phyloP scores from a whole-genome alignment of 2,113 vertebrate genomes.

The Scopus umbretta region DNA sequence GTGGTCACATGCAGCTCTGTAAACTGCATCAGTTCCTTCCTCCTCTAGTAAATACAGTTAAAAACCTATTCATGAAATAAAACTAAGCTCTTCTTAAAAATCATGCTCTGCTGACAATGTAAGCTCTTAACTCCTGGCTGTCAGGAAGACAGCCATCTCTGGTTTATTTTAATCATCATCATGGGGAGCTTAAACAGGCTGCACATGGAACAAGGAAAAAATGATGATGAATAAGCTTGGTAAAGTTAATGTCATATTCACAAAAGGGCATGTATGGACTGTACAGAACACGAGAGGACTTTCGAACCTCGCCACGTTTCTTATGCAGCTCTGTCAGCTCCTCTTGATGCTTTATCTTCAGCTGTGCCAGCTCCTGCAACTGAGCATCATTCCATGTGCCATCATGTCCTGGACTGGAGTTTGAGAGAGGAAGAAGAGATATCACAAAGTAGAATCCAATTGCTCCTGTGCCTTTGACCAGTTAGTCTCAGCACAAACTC shows the following conservation, averaged over 20 bases:
- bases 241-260: neutral
- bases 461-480: neutral
- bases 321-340: slow-evolving; percentile 96
- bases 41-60: neutral
- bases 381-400: slow-evolving; percentile 78
- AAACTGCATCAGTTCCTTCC: neutral
- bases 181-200: neutral
- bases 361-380: slow-evolving; percentile 89
- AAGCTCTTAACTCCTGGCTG: neutral
- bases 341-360: slow-evolving; percentile 93
- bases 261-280: neutral
- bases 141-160: neutral
- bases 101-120: neutral
- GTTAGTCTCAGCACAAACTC: neutral
- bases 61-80: neutral
- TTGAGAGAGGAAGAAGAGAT: neutral
- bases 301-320: slow-evolving; percentile 91
- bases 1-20: neutral
- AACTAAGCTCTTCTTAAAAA: neutral
- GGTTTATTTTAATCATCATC: neutral
- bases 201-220: neutral
- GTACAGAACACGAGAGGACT: neutral
- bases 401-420: slow-evolving; percentile 77
- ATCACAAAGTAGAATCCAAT: neutral
- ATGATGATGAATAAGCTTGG: neutral